Percentiles rank a stretch among this genome's conserved stretches.
Evolutionary conservation across 2,888 invertebrate genomes (phyloP).

Genomic region (Eupithecia centaureata): DNA sequence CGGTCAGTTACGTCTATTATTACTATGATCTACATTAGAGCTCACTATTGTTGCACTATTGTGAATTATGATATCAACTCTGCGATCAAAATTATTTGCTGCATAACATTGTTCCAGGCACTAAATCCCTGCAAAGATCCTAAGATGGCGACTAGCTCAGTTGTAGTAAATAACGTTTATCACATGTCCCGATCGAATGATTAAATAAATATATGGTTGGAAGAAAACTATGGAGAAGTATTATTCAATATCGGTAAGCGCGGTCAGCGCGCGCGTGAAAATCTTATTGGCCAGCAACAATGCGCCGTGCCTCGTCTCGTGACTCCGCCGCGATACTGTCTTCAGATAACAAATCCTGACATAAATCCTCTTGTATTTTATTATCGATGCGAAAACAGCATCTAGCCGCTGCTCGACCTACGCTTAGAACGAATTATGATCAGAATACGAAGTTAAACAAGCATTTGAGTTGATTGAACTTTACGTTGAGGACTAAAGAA

Average conservation of each 20-base stretch:
- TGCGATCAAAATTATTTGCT: constrained; percentile 15
- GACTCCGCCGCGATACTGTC: constrained; percentile 73
- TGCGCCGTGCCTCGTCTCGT: constrained; percentile 76
- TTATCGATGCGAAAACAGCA: constrained; percentile 64
- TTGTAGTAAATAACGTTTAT: constrained; percentile 25
- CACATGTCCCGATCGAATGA: constrained; percentile 28
- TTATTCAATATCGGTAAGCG: constrained; percentile 30
- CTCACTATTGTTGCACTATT: not conserved
- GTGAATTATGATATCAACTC: constrained; percentile 14
- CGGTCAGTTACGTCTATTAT: constrained; percentile 23
- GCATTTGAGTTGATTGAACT: not conserved
- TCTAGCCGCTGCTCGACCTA: constrained; percentile 35
- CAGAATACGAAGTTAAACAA: not conserved
- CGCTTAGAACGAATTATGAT: constrained; percentile 15
- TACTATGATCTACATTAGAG: constrained; percentile 7
- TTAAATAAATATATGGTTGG: constrained; percentile 26
- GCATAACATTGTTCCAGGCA: constrained; percentile 13
- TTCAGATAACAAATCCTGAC: constrained; percentile 75
- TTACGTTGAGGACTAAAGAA: too few relatives aligned
- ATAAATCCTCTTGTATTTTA: constrained; percentile 78
- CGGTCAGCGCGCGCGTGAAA: constrained; percentile 62
- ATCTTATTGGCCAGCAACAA: constrained; percentile 69
- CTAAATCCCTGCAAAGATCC: constrained; percentile 19
- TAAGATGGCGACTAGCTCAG: constrained; percentile 18
- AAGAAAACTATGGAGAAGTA: constrained; percentile 19